phyloP scores from a whole-genome alignment of 2,797 vertebrate species.

The Argyrosomus regius region DNA sequence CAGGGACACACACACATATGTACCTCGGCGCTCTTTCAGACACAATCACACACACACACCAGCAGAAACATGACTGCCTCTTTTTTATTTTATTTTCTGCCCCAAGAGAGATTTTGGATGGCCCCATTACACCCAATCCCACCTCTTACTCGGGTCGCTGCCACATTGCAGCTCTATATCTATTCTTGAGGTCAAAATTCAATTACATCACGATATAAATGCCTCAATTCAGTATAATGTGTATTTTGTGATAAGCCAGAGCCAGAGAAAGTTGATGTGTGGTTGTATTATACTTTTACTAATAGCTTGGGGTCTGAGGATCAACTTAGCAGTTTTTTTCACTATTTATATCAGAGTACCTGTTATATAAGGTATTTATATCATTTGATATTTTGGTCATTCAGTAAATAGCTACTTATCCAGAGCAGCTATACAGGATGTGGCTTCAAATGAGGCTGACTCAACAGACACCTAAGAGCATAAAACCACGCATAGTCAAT shows the following conservation, averaged over 20 bases:
- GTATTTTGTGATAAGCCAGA: slow-evolving; percentile 53
- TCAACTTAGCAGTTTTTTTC: slow-evolving; percentile 28
- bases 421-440: slow-evolving; percentile 60
- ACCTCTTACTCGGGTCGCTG: slow-evolving; percentile 11
- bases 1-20: slow-evolving; percentile 38
- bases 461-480: slow-evolving; percentile 58
- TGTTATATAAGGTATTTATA: slow-evolving; percentile 68
- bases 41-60: slow-evolving; percentile 28
- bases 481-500: slow-evolving; percentile 59
- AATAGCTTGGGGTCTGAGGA: slow-evolving; percentile 54
- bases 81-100: slow-evolving; percentile 30
- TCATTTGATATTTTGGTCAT: slow-evolving; percentile 66
- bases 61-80: slow-evolving; percentile 14
- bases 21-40: slow-evolving; percentile 7
- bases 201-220: slow-evolving; percentile 55
- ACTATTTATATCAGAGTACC: slow-evolving; percentile 43
- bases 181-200: slow-evolving; percentile 52
- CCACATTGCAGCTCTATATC: slow-evolving; percentile 31
- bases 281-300: slow-evolving; percentile 60
- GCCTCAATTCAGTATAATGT: slow-evolving; percentile 19
- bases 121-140: slow-evolving; percentile 33
- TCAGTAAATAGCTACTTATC: slow-evolving; percentile 69
- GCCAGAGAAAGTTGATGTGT: slow-evolving; percentile 43
- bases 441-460: slow-evolving; percentile 62
- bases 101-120: slow-evolving; percentile 54